Percentiles rank a stretch among this genome's conserved stretches.
These are phyloP conservation scores for Ciconia maguari DNA, from an alignment of 2,113 vertebrate genomes.

Conservation along the genomic window DNA sequence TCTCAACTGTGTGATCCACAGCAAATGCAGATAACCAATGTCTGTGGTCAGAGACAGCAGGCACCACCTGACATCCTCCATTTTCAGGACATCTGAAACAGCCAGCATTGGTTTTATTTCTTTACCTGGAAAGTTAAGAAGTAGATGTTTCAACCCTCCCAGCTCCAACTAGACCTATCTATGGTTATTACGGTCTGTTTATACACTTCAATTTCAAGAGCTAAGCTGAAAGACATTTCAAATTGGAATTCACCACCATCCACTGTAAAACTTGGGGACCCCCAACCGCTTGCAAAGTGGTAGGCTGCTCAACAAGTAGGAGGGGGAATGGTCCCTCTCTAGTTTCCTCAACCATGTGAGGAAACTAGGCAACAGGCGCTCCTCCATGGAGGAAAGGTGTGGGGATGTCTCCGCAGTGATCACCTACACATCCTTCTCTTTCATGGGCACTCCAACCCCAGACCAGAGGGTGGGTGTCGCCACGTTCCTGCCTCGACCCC, in stretches of 20 bases:
- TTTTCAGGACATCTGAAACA: not conserved
- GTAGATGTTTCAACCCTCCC: not conserved
- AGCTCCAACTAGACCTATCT: not conserved
- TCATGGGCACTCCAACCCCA: not conserved
- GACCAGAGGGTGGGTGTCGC: not conserved
- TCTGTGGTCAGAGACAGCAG: not conserved
- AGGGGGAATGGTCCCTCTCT: not conserved
- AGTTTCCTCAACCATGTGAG: not conserved
- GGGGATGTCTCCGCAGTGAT: not conserved
- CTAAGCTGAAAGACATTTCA: not conserved
- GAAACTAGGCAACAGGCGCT: not conserved
- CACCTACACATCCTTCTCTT: not conserved
- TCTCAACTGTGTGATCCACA: not conserved
- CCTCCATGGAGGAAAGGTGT: not conserved
- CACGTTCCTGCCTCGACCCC: rapidly evolving
- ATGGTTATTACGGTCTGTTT: not conserved
- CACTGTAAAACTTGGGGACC: not conserved
- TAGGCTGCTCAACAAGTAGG: not conserved
- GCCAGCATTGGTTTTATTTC: not conserved
- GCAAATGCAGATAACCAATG: not conserved
- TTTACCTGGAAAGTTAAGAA: not conserved
- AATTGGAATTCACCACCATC: not conserved
- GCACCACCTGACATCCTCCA: not conserved
- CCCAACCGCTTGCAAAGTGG: not conserved
- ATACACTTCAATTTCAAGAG: not conserved